These are phyloP conservation scores for Microchirus variegatus DNA, from an alignment of 2,797 vertebrate genomes.

Conservation along the genomic window DNA sequence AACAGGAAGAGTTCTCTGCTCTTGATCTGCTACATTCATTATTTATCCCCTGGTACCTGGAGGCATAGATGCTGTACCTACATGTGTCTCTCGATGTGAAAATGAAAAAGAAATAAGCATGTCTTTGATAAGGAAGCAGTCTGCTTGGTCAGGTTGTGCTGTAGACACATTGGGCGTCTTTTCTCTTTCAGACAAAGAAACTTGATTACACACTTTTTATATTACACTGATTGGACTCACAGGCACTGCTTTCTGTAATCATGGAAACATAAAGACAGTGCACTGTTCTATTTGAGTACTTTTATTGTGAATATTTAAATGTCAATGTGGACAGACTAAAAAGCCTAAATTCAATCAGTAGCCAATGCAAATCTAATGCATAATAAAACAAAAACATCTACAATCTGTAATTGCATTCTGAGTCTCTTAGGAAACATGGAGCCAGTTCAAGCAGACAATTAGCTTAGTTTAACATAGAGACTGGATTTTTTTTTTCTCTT, in stretches of 20 bases:
- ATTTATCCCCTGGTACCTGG: constrained; percentile 70
- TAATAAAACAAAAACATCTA: background rate
- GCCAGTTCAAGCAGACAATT: background rate
- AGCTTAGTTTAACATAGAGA: background rate
- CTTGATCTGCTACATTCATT: constrained; percentile 63
- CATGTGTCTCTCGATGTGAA: constrained; percentile 36
- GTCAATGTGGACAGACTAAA: background rate
- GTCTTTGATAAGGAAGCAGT: constrained; percentile 44
- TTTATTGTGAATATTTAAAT: background rate
- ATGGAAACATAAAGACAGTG: background rate
- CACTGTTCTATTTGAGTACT: background rate
- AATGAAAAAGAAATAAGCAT: constrained; percentile 38
- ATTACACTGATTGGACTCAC: too few relatives aligned
- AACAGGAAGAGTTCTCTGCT: constrained; percentile 21
- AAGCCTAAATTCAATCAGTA: background rate
- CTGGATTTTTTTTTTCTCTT: background rate
- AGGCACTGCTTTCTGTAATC: background rate
- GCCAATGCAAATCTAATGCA: background rate
- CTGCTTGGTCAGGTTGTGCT: constrained; percentile 25
- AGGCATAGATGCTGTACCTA: constrained; percentile 30
- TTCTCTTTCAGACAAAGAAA: constrained; percentile 30
- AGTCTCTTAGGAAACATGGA: background rate
- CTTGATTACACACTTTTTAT: too few relatives aligned
- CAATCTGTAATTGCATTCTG: background rate
- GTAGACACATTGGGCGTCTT: constrained; percentile 45